Evolutionary conservation across 2,888 invertebrate genomes (phyloP), one percentile per base, ranked within the genome.

Genomic region (Physocephala rufipes): DNA sequence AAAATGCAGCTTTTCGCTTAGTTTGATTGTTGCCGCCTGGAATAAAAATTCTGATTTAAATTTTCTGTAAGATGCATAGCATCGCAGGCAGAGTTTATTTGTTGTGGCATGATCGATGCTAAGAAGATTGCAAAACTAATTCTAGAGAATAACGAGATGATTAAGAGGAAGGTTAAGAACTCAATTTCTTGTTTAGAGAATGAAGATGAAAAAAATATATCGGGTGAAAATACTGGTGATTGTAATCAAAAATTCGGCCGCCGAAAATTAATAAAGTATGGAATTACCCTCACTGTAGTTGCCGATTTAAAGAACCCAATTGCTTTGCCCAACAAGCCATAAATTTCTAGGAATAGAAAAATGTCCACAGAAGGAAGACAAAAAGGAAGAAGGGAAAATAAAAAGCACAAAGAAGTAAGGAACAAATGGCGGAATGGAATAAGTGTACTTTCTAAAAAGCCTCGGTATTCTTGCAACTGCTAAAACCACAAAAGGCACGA

Each of bases 221-320:
- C 67, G 67, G 61, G 66, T 28, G 55, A 71, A 70, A 70, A 72
- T 59, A 64, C 19, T 47, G 71, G 61, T 68, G 74, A 74, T 71
- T 72, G 74, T 68, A 72, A 74, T 72, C 71, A 71, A 69, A 72
- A 71, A 68, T 49, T 71, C 70, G 63, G 70, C 72, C 72, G 72
- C 72, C 66, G 71, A 58, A 68, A 59, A 63, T 45, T 67, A 51
- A 72, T 74, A 74, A 74, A 74, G 71, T 72, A 74, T 70, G 19
- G 65, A 45, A 21, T 21, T 63, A 26, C 26, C 5, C 28, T 36
- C 36, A 36, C 36, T 47, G 63, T 47, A 63, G 63, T 15, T 58
- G 58, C 28, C 58, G 26, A 28, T 16, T 15, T 58, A 26, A 28
- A 58, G 28, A 28, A 16, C 26, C 1, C 1, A 15, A 26, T 13